Evolutionary conservation across 2,113 vertebrate species (phyloP).

Genomic region (Myrmecophaga tridactyla): DNA sequence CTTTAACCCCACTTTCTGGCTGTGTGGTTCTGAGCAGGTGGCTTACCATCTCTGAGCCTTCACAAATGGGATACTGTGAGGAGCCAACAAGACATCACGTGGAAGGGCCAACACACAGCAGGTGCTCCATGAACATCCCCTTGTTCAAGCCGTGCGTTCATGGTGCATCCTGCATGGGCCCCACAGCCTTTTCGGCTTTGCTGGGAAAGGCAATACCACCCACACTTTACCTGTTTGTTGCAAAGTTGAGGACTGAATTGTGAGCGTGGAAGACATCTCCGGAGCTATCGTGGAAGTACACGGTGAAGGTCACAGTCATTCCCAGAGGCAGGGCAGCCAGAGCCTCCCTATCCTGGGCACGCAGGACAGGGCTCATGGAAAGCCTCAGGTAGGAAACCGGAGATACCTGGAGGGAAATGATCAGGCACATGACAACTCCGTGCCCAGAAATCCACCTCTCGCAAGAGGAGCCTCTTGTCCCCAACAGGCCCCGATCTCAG

Average conservation of each 20-base stretch:
- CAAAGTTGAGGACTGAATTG: conserved; percentile 88
- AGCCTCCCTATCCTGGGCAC: conserved; percentile 82
- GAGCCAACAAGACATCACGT: accelerated
- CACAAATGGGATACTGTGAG: not conserved
- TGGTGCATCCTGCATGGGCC: not conserved
- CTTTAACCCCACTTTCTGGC: not conserved
- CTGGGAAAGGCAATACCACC: accelerated
- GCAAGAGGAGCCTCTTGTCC: accelerated
- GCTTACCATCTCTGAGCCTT: not conserved
- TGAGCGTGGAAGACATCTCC: conserved; percentile 93
- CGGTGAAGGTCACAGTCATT: conserved; percentile 87
- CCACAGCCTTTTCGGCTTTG: not conserved
- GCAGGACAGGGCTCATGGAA: conserved; percentile 87
- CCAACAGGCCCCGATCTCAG: not conserved
- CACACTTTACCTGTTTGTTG: conserved; percentile 89
- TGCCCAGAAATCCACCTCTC: not conserved
- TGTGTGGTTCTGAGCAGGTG: not conserved
- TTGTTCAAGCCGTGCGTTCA: accelerated
- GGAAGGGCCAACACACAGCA: not conserved
- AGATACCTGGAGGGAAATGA: conserved; percentile 85
- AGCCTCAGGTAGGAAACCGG: conserved; percentile 93
- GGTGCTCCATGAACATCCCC: not conserved
- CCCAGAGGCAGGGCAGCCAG: conserved; percentile 91
- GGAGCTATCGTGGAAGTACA: conserved; percentile 89
- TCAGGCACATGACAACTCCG: accelerated